Evolutionary conservation across 1,140 invertebrate species (phyloP), one percentile per base, ranked within the genome.

Genomic region (Penaeus indicus): DNA sequence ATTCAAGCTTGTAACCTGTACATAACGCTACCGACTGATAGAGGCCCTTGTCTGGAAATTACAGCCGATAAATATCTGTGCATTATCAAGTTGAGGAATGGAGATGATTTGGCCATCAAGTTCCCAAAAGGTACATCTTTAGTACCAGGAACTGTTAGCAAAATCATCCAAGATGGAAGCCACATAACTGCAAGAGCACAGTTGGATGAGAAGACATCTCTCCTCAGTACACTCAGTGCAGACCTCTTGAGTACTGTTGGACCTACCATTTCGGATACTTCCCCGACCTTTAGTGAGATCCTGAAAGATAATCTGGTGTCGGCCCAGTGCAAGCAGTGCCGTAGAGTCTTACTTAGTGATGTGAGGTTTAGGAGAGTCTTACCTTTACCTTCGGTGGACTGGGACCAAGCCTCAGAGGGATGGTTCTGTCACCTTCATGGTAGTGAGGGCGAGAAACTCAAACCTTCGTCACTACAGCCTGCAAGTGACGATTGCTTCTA

Each of bases 371-470:
- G 79, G 32, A 72, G 81, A 47, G 87, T 88, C 13, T 32, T 88
- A 75, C 87, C 87, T 32, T 62, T 88, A 16, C 82, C 87, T 22
- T 88, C 87, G 18, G 87, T 84, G 16, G 87, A 88, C 72, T 88
- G 87, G 87, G 87, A 88, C 27, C 87, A 88, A 10, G 67, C 87
- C 42, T 88, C 87, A 60, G 87, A 88, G 38, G 81, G 72, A n/a
- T 88, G 87, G 87, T 88, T 88, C n/a, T 88, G 87, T 61, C 87
- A 88, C 42, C 60, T 88, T 4, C 86, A 88, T 25, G 82, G 47
- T 22, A 62, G 63, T 16, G 80, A 88, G 62, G 72, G 86, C 10
- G 16, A 84, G 13, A 88, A 84, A 25, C 81, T 88, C 22, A 88
- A 88, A 64, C 87, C 87, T 79, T 19, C 80, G 27, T 83, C 81